Evolutionary conservation across 1,140 invertebrate species (phyloP), one percentile per base, ranked within the genome.

Genomic region (Dinoponera quadriceps): DNA sequence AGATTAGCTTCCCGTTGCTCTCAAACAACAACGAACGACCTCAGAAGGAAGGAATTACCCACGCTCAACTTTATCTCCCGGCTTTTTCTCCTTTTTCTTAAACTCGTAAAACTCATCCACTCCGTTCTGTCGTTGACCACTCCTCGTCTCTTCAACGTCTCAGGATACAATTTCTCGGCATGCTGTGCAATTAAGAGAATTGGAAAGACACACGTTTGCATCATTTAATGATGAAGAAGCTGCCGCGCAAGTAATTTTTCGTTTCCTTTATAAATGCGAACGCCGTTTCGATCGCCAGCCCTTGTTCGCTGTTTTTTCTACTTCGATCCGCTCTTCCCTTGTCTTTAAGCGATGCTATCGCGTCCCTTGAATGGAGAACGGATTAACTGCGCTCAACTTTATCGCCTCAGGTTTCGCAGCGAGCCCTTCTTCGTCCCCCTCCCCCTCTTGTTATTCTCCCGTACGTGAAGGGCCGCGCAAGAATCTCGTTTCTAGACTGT

Each of bases 331-430:
- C 18, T 71, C 22, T 82, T 51, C 62, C 62, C 16, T 20, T 22
- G 48, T 51, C 44, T 55, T 65, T 60, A 82, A 55, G 11, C n/a
- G 25, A 71, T n/a, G 14, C 9, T 29, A 14, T 33, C 16, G 68
- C 25, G 48, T 82, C 49, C 60, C 14, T 57, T 80, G 38, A 80
- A 80, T 59, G 49, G 20, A 29, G 44, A 75, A 63, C 20, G 65
- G 77, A 91, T 90, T 90, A 90, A 87, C 78, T 84, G 72, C 77
- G 66, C 80, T 88, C 83, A 89, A 90, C 82, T 90, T 88, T 88
- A 90, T 87, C 78, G 87, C 71, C 59, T 38, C 16, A 29, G 65
- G 22, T 54, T 54, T 54, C 63, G n/a, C 48, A 51, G 51, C 5
- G 38, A 33, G 20, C 33, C 49, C 13, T 60, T 22, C 29, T 22